These are phyloP conservation scores for Crocodylus rhombifer DNA, from an alignment of 2,797 vertebrate species.

Conservation along the genomic window DNA sequence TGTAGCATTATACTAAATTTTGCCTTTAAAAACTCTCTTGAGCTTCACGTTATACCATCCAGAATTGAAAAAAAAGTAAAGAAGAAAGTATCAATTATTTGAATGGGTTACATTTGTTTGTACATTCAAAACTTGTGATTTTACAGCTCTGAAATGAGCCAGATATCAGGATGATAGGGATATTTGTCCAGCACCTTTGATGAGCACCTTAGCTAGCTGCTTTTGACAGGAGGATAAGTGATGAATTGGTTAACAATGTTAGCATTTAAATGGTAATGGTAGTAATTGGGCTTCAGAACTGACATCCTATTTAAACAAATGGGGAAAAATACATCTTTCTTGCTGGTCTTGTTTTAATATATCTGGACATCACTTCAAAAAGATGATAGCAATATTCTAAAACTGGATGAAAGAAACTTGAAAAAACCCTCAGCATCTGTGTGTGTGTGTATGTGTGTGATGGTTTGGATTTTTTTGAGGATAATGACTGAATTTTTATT, in stretches of 20 bases:
- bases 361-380: not conserved
- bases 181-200: not conserved
- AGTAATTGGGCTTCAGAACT: constrained; percentile 44
- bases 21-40: not conserved
- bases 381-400: not conserved
- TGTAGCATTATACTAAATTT: not conserved
- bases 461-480: accelerated
- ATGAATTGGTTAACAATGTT: constrained; percentile 19
- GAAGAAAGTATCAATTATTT: not conserved
- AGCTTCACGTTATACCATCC: not conserved
- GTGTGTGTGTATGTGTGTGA: too few species aligned
- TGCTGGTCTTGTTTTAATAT: not conserved
- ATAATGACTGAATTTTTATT: not conserved
- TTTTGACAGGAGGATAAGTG: constrained; percentile 9
- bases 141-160: constrained; percentile 6
- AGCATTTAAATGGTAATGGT: not conserved
- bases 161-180: constrained; percentile 28
- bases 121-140: not conserved
- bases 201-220: not conserved
- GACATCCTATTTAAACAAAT: not conserved
- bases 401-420: too few species aligned
- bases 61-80: not conserved
- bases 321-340: not conserved
- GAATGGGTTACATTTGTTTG: not conserved
- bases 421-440: too few species aligned